Evolutionary conservation across 2,888 invertebrate genomes (phyloP), one percentile per base, ranked within the genome.

Genomic region (Rambutsinella grinnellia): DNA sequence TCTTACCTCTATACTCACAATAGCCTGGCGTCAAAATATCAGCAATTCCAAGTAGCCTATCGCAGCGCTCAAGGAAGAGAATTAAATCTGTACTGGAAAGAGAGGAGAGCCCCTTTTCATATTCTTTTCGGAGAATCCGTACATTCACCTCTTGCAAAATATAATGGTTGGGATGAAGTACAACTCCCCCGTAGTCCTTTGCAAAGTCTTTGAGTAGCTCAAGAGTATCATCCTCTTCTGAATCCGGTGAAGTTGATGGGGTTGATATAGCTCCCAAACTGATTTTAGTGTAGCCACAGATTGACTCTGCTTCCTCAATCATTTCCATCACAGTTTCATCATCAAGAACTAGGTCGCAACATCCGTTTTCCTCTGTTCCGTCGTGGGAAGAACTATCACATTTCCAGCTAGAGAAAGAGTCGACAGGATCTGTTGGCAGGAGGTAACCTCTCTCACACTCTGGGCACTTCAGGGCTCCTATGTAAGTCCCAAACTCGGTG

Each of bases 121-220:
- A 69, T 23, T 76, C 70, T 15, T 66, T 63, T 24, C 67, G 76
- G 49, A 82, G 60, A 66, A 82, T 74, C 27, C 78, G 49, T 1
- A 72, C 57, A 62, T 72, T 70, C n/a, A 75, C 79, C 54, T 82
- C 80, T 72, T 79, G 80, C 8, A 82, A 49, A 69, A 82, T 78
- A 54, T 81, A 82, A 54, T 82, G 82, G 65, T 80, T 79, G 0
- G 76, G 79, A 71, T 82, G 82, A 21, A 82, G 61, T 6, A 79
- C 47, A 2, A 2, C 47, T 28, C 63, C 79, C 21, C 76, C 61
- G 68, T 75, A 78, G 10, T 66, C 71, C 17, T 57, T 63, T 13
- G 71, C 76, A 65, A 79, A 82, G 66, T 82, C 76, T 49, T 76
- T 71, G 1, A 82, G 53, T 44, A 79, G 49, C 15, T 75, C 65